Evolutionary conservation across 2,888 invertebrate genomes (phyloP).

Genomic region (Ptycholaimellus sp.): DNA sequence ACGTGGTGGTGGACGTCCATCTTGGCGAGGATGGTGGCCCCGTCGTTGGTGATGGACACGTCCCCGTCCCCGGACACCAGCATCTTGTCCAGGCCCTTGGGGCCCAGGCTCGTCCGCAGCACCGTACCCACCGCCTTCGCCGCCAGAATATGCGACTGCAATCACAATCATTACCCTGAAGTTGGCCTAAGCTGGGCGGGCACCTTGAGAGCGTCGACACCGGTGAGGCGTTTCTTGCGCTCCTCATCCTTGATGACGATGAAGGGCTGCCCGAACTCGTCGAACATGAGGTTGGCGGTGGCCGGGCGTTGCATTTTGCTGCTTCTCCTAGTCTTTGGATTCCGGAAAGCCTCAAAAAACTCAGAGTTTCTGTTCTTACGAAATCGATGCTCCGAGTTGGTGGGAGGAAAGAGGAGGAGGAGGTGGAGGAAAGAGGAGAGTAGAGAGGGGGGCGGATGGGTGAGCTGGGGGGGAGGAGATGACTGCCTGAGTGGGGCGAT

Average conservation of each 20-base stretch:
- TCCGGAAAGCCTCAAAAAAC: too few relatives aligned
- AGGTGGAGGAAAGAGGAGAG: too few relatives aligned
- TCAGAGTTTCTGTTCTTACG: too few relatives aligned
- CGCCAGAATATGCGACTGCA: conserved; percentile 94
- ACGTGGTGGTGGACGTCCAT: conserved; percentile 99
- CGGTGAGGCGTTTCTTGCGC: conserved; percentile 71
- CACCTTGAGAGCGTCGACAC: conserved; percentile 88
- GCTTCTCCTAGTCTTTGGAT: too few relatives aligned
- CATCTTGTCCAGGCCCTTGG: conserved; percentile 84
- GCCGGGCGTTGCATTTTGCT: too few relatives aligned
- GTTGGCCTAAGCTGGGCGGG: neutral
- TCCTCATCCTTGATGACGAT: conserved; percentile 88
- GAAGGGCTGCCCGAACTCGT: conserved; percentile 94
- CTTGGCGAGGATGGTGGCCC: conserved; percentile 89
- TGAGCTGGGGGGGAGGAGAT: too few relatives aligned
- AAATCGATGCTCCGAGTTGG: too few relatives aligned
- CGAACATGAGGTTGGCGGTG: conserved; percentile 76
- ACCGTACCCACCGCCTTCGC: conserved; percentile 70
- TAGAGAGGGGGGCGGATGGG: too few relatives aligned
- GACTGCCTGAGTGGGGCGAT: too few relatives aligned
- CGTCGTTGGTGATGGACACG: conserved; percentile 90
- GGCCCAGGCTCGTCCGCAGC: conserved; percentile 74
- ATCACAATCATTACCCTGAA: too few relatives aligned
- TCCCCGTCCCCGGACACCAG: conserved; percentile 73
- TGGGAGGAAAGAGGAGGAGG: too few relatives aligned